phyloP scores from a whole-genome alignment of 1,140 invertebrate genomes.

The Phortica variegata region DNA sequence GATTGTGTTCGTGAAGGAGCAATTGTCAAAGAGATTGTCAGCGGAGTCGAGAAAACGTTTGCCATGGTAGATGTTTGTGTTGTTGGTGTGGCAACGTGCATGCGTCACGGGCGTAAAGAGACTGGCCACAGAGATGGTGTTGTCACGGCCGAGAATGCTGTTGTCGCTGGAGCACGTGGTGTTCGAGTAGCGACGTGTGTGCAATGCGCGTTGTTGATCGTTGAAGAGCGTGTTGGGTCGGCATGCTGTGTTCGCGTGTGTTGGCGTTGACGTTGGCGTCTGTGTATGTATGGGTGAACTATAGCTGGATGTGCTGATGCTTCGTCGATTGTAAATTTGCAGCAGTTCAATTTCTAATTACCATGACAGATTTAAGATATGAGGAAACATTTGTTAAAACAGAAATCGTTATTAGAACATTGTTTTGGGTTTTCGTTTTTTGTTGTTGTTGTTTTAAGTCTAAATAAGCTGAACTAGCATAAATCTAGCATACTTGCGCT shows the following conservation, averaged over 20 bases:
- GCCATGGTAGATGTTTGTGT: constrained; percentile 34
- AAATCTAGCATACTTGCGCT: constrained; percentile 8
- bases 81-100: neutral
- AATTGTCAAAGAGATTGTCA: constrained; percentile 28
- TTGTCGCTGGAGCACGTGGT: neutral
- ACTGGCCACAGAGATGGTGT: constrained; percentile 25
- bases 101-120: constrained; percentile 25
- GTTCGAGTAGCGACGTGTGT: neutral
- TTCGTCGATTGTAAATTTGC: constrained; percentile 17
- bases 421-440: neutral
- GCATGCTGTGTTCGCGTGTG: constrained; percentile 9
- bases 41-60: constrained; percentile 41
- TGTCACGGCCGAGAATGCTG: constrained; percentile 5
- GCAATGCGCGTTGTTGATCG: neutral
- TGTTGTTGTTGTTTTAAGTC: neutral
- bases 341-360: constrained; percentile 37
- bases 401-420: neutral
- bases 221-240: constrained; percentile 30
- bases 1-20: constrained; percentile 44
- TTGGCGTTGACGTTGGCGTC: constrained; percentile 3
- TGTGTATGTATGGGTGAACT: constrained; percentile 19
- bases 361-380: no score
- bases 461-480: constrained; percentile 12
- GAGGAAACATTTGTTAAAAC: neutral
- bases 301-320: constrained; percentile 3